phyloP scores from a whole-genome alignment of 2,113 vertebrate species.

The Sphaerodactylus townsendi region DNA sequence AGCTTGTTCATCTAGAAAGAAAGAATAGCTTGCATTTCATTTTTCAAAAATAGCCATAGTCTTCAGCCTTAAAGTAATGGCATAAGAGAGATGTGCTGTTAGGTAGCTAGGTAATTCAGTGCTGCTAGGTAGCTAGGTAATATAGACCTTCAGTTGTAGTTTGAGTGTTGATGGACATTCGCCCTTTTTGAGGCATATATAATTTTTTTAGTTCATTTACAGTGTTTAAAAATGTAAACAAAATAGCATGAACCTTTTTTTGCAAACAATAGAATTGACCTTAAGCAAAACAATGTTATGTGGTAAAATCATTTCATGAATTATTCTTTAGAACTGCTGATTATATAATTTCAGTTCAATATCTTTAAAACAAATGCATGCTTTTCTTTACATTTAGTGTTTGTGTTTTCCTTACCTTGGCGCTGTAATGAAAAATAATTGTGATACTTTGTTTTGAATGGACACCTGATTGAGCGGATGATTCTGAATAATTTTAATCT shows the following conservation, averaged over 20 bases:
- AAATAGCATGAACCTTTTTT: conserved; percentile 38
- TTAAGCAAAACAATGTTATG: conserved; percentile 36
- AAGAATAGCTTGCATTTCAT: conserved; percentile 44
- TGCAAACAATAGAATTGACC: conserved; percentile 22
- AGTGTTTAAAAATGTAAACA: neutral
- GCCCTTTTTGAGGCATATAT: conserved; percentile 28
- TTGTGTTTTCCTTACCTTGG: conserved; percentile 13
- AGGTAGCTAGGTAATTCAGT: conserved; percentile 26
- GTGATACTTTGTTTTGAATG: too few relatives aligned
- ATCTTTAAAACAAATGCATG: conserved; percentile 25
- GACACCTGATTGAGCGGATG: conserved; percentile 43
- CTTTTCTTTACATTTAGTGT: conserved; percentile 28
- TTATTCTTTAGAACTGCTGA: conserved; percentile 28
- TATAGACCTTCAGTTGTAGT: neutral
- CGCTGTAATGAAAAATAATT: conserved; percentile 47
- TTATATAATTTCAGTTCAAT: neutral
- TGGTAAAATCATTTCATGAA: conserved; percentile 33
- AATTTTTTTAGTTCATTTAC: conserved; percentile 6
- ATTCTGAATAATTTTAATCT: conserved; percentile 63
- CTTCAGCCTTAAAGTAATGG: conserved; percentile 35
- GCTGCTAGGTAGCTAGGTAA: conserved; percentile 22
- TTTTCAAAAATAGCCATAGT: conserved; percentile 51
- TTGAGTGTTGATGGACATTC: conserved; percentile 29
- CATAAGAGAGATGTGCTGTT: conserved; percentile 32
- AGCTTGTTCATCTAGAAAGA: conserved; percentile 37